phyloP scores from a whole-genome alignment of 92 coral and sea anemone species.

The Micromussa lordhowensis region DNA sequence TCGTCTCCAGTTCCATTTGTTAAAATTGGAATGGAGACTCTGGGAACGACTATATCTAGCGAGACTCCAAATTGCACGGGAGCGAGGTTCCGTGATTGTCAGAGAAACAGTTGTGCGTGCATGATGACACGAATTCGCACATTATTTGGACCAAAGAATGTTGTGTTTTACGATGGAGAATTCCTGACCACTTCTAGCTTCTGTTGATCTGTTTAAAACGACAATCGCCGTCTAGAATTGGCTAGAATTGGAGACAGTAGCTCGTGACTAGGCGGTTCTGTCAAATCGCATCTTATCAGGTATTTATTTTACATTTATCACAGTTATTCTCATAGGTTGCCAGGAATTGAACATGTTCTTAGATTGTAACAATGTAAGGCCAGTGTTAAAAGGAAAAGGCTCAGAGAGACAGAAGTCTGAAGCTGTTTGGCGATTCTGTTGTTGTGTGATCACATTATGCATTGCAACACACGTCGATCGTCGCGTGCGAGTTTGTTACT shows the following conservation, averaged over 20 bases:
- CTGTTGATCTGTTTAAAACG: neutral
- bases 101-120: too few species aligned
- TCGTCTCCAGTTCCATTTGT: too few species aligned
- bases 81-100: too few species aligned
- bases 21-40: too few species aligned
- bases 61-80: too few species aligned
- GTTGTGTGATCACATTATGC: neutral
- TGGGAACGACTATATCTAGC: too few species aligned
- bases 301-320: neutral
- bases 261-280: neutral
- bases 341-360: neutral
- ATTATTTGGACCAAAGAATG: neutral
- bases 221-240: neutral
- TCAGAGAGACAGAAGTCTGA: neutral
- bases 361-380: neutral
- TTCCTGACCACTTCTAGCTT: neutral
- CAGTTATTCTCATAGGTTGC: neutral
- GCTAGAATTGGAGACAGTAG: neutral
- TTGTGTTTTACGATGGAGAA: neutral
- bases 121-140: neutral
- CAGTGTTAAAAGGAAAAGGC: neutral
- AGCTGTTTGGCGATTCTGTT: neutral
- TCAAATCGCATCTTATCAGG: neutral
- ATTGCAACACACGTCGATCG: neutral
- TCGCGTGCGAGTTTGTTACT: neutral